Conservation (phyloP, 2,797 vertebrate genomes). For the Ciconia nigra region DNA sequence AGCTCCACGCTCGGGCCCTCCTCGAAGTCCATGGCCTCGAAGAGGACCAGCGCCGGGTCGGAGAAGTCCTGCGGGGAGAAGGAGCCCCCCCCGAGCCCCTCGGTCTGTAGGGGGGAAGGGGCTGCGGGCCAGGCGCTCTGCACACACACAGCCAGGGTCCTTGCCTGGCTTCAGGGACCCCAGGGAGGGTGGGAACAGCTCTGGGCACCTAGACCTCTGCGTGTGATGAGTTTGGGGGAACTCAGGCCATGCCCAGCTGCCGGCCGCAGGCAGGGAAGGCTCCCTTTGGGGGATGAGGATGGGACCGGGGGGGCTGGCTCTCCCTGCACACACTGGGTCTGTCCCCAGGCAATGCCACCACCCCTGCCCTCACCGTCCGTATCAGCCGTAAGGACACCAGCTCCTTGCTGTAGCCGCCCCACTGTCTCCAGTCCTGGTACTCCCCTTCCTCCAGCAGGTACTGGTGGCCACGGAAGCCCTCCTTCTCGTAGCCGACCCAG, state of each 20-base stretch:
- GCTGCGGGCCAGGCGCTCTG: rapidly evolving
- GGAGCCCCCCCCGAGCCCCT: neutral
- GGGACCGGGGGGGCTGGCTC: neutral
- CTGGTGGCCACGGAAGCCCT: conserved; percentile 91
- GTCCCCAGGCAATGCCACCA: rapidly evolving
- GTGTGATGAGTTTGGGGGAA: neutral
- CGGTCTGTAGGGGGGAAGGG: neutral
- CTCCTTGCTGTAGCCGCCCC: conserved; percentile 85
- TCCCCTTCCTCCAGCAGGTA: conserved; percentile 96
- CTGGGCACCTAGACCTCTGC: neutral
- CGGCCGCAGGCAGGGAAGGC: rapidly evolving
- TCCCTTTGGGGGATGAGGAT: neutral
- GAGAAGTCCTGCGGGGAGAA: conserved; percentile 81
- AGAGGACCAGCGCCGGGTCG: conserved; percentile 83
- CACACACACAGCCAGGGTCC: rapidly evolving
- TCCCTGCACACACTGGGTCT: neutral
- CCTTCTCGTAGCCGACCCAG: conserved; percentile 95
- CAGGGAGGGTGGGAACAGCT: neutral
- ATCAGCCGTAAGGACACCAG: conserved; percentile 87
- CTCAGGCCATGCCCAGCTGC: neutral
- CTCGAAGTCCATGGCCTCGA: conserved; percentile 80
- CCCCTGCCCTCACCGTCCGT: conserved; percentile 79
- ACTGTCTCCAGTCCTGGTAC: conserved; percentile 89
- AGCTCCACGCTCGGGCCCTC: conserved; percentile 84
- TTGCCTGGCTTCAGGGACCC: neutral